phyloP scores from a whole-genome alignment of 2,797 vertebrate species.

The Thalassophryne amazonica region DNA sequence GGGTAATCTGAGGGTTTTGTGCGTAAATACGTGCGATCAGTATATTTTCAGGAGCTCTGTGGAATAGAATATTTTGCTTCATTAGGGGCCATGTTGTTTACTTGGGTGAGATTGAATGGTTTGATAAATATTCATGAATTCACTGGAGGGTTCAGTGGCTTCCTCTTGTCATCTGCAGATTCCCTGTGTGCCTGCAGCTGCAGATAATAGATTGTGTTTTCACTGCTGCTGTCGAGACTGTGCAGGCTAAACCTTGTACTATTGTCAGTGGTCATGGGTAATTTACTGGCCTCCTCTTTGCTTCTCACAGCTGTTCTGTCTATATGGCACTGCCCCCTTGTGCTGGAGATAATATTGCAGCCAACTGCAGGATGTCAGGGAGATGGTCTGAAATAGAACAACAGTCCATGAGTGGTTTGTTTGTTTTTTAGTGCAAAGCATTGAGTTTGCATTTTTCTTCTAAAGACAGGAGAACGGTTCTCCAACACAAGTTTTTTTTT shows the following conservation, averaged over 20 bases:
- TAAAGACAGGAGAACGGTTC: conserved; percentile 32
- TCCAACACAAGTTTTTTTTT: conserved; percentile 61
- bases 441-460: conserved; percentile 61
- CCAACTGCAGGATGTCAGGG: conserved; percentile 27
- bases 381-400: conserved; percentile 29
- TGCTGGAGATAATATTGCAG: conserved; percentile 72
- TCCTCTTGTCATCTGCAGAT: conserved; percentile 58
- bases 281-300: conserved; percentile 68
- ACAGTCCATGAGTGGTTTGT: conserved; percentile 28
- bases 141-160: conserved; percentile 50
- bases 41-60: too few relatives aligned
- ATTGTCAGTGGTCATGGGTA: conserved; percentile 74
- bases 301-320: conserved; percentile 51
- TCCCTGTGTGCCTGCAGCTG: conserved; percentile 62
- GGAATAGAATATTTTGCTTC: conserved; percentile 43
- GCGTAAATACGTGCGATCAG: too few relatives aligned
- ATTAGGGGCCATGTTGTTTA: conserved; percentile 48
- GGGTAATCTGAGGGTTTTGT: too few relatives aligned
- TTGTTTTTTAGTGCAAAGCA: conserved; percentile 59
- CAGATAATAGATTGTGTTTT: conserved; percentile 77
- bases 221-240: conserved; percentile 64
- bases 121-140: conserved; percentile 71
- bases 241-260: conserved; percentile 71
- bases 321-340: conserved; percentile 77
- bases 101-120: conserved; percentile 54